Conservation (phyloP, 2,797 vertebrate genomes). For the Amblyraja radiata region DNA sequence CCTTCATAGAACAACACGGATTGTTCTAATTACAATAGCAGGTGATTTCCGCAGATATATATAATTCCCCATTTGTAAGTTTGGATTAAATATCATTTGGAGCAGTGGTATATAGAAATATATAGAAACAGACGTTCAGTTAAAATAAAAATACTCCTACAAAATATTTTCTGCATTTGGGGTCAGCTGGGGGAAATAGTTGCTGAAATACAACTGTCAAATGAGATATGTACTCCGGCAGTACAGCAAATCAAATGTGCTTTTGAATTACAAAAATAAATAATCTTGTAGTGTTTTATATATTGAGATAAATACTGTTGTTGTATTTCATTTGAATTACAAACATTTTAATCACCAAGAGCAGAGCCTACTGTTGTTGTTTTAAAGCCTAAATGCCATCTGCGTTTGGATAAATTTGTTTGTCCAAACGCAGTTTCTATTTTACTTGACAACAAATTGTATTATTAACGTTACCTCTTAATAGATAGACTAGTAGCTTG, state of each 20-base stretch:
- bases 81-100: conserved; percentile 27
- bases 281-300: not conserved
- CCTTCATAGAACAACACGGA: conserved; percentile 36
- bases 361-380: not conserved
- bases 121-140: not conserved
- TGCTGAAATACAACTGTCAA: conserved; percentile 23
- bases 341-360: not conserved
- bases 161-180: not conserved
- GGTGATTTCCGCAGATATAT: conserved; percentile 25
- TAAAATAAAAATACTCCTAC: not conserved
- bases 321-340: conserved; percentile 6
- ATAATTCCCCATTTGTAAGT: not conserved
- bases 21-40: conserved; percentile 39
- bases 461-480: conserved; percentile 6
- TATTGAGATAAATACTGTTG: conserved; percentile 4
- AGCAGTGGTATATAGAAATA: not conserved
- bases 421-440: not conserved
- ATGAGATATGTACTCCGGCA: not conserved
- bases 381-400: not conserved
- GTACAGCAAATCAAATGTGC: not conserved
- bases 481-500: not conserved
- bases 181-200: not conserved
- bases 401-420: conserved; percentile 21
- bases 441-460: conserved; percentile 26
- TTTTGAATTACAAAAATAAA: conserved; percentile 16